Percentiles rank a stretch among this genome's conserved stretches.
These are phyloP conservation scores for Mechanitis messenoides DNA, from an alignment of 2,888 invertebrate species.

Conservation along the genomic window DNA sequence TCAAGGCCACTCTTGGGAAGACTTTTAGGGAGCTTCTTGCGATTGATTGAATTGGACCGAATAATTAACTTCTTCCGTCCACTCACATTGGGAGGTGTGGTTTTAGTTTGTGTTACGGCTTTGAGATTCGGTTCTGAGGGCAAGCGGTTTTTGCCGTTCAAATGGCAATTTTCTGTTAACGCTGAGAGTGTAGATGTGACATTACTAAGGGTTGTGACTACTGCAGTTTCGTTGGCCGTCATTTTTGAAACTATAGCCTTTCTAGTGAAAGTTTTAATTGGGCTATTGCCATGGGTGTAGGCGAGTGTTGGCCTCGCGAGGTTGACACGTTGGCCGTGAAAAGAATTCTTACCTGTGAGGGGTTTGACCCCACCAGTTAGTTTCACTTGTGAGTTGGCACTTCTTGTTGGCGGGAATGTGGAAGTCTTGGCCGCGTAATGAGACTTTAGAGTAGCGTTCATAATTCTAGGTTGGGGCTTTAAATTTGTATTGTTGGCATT, in stretches of 20 bases:
- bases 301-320: constrained; percentile 56
- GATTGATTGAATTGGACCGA: constrained; percentile 61
- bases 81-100: constrained; percentile 41
- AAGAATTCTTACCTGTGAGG: constrained; percentile 59
- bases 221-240: constrained; percentile 44
- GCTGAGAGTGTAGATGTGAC: constrained; percentile 67
- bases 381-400: constrained; percentile 62
- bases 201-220: constrained; percentile 48
- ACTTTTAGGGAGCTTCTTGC: constrained; percentile 64
- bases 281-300: constrained; percentile 58
- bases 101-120: constrained; percentile 42
- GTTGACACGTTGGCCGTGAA: constrained; percentile 68
- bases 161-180: constrained; percentile 66
- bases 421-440: constrained; percentile 65
- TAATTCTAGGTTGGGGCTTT: constrained; percentile 55
- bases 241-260: constrained; percentile 53
- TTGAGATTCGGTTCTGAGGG: constrained; percentile 65
- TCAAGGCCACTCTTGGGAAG: constrained; percentile 51
- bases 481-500: constrained; percentile 64
- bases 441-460: constrained; percentile 52
- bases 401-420: constrained; percentile 68
- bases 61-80: constrained; percentile 64
- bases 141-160: constrained; percentile 65
- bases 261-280: constrained; percentile 60
- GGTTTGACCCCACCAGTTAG: constrained; percentile 50